Conservation (phyloP, 2,113 vertebrate species). For the Strigops habroptila region DNA sequence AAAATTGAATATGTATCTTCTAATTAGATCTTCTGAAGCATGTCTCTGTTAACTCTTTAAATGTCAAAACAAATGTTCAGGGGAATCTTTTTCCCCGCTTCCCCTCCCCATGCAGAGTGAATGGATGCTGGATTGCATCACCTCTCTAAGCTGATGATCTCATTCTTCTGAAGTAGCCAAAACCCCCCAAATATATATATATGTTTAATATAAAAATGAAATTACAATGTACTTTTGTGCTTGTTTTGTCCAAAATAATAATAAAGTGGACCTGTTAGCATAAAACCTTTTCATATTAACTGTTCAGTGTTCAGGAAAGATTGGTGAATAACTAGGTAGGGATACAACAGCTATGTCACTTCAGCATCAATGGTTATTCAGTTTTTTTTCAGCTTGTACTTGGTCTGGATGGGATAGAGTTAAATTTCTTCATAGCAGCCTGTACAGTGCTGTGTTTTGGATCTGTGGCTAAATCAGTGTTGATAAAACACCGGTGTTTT, state of each 20-base stretch:
- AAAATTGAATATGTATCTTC: background rate
- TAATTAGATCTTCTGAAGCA: background rate
- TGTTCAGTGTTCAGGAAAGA: background rate
- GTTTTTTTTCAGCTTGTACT: background rate
- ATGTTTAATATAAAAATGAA: background rate
- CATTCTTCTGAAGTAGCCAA: background rate
- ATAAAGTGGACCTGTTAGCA: background rate
- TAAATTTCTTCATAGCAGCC: background rate
- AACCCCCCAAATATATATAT: background rate
- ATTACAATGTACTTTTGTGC: background rate
- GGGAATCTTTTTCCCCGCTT: background rate
- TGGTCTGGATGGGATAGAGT: background rate
- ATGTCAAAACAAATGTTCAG: background rate
- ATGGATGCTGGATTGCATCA: background rate
- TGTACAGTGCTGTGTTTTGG: background rate
- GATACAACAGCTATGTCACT: background rate
- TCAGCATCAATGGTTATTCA: background rate
- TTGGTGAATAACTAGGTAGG: background rate
- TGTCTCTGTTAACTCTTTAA: background rate
- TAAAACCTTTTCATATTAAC: background rate
- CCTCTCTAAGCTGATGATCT: background rate
- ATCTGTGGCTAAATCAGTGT: background rate
- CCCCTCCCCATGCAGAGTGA: rapidly evolving
- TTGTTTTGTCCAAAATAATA: background rate
- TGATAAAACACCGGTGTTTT: background rate